Percentiles rank a stretch among this genome's conserved stretches.
These are phyloP conservation scores for Tachina fera DNA, from an alignment of 2,888 invertebrate species.

Conservation along the genomic window DNA sequence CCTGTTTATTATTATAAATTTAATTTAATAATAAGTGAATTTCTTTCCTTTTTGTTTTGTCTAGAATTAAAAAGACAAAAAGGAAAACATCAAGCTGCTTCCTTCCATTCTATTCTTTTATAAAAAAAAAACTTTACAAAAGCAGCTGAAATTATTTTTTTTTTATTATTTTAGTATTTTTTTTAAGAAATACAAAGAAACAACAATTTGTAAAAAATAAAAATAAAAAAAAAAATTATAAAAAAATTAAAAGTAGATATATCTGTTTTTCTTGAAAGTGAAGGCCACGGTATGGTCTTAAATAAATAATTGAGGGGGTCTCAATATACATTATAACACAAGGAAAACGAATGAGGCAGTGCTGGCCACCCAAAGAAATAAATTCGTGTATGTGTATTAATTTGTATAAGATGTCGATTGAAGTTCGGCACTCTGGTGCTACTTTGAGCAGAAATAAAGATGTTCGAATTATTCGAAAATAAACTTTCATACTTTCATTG, in stretches of 20 bases:
- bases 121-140: constrained; percentile 70
- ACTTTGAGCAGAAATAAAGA: no score
- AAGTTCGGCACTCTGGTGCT: no score
- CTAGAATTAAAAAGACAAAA: constrained; percentile 64
- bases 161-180: constrained; percentile 80
- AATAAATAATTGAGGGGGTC: no score
- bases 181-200: constrained; percentile 78
- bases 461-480: no score
- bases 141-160: constrained; percentile 76
- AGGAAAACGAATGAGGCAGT: no score
- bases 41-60: constrained; percentile 71
- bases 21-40: constrained; percentile 49
- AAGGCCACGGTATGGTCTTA: no score
- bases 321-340: no score
- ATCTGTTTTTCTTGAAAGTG: not conserved
- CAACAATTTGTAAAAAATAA: constrained; percentile 61
- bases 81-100: constrained; percentile 66
- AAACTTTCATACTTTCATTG: no score
- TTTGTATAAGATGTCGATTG: no score
- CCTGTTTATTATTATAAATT: constrained; percentile 49
- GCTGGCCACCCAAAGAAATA: no score
- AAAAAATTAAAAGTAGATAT: constrained; percentile 25
- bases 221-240: constrained; percentile 47
- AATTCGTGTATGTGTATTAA: no score
- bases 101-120: constrained; percentile 73